These are phyloP conservation scores for Trissolcus japonicus DNA, from an alignment of 2,888 invertebrate species.

Conservation along the genomic window DNA sequence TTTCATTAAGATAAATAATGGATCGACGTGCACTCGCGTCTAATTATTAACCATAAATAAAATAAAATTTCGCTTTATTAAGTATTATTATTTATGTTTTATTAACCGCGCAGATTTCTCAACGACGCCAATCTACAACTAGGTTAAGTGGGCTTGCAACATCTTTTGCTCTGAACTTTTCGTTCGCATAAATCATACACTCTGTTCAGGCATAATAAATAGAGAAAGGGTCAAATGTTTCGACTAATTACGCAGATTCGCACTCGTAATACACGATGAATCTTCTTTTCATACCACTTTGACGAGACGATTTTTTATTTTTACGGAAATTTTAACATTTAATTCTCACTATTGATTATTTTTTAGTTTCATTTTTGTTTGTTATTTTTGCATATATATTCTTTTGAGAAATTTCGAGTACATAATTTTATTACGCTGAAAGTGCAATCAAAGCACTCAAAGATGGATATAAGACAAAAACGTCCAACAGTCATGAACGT, in stretches of 20 bases:
- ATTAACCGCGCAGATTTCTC: slow-evolving; percentile 43
- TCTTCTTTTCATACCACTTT: background rate
- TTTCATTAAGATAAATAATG: slow-evolving; percentile 21
- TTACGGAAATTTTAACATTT: too few species aligned
- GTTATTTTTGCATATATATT: too few species aligned
- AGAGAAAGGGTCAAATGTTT: slow-evolving; percentile 54
- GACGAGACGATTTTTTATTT: too few species aligned
- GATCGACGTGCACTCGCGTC: slow-evolving; percentile 5
- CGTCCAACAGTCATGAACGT: too few species aligned
- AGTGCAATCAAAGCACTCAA: too few species aligned
- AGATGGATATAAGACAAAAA: too few species aligned
- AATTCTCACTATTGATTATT: too few species aligned
- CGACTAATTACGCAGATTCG: slow-evolving; percentile 39
- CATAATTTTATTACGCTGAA: too few species aligned
- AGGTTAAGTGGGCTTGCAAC: slow-evolving; percentile 56
- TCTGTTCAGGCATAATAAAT: slow-evolving; percentile 49
- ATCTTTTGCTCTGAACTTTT: slow-evolving; percentile 56
- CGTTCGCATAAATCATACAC: slow-evolving; percentile 56
- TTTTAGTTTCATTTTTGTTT: too few species aligned
- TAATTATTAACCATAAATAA: slow-evolving; percentile 37
- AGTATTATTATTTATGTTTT: slow-evolving; percentile 41
- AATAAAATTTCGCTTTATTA: slow-evolving; percentile 32
- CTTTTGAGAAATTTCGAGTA: too few species aligned
- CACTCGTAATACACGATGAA: slow-evolving; percentile 24
- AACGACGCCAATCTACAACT: slow-evolving; percentile 45